Evolutionary conservation across 2,888 invertebrate species (phyloP).

Genomic region (Hyposoter dolosus): DNA sequence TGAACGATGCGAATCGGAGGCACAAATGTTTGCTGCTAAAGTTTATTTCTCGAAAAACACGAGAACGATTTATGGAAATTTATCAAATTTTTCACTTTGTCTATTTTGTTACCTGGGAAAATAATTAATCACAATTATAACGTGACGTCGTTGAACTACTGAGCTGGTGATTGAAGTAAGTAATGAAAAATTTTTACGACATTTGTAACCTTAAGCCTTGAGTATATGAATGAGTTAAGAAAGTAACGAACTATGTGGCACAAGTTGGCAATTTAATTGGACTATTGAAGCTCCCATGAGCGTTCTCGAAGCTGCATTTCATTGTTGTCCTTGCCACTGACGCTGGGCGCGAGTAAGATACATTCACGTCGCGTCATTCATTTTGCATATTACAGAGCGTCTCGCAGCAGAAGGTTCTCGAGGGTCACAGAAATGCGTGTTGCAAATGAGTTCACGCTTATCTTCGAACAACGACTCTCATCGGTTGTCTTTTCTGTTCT

Average conservation of each 20-base stretch:
- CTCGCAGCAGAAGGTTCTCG: constrained; percentile 41
- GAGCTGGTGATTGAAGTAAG: no score
- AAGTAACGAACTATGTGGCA: not conserved
- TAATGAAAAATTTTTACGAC: no score
- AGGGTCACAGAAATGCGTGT: constrained; percentile 16
- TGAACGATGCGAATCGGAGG: no score
- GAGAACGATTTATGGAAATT: no score
- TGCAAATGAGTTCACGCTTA: constrained; percentile 60
- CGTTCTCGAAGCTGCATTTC: constrained; percentile 58
- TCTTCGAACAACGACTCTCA: constrained; percentile 12
- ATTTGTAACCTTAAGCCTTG: not conserved
- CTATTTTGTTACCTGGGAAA: no score
- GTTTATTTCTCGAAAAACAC: no score
- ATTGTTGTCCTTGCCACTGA: constrained; percentile 70
- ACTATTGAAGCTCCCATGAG: constrained; percentile 77
- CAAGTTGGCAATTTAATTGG: constrained; percentile 71
- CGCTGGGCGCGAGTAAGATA: constrained; percentile 62
- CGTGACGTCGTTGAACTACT: no score
- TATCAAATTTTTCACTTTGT: no score
- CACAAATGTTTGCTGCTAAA: no score
- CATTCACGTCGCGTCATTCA: constrained; percentile 65
- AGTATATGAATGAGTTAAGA: not conserved
- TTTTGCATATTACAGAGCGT: constrained; percentile 15
- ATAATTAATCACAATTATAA: no score
- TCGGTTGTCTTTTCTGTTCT: constrained; percentile 29